These are phyloP conservation scores for Epinephelus coioides DNA, from an alignment of 2,797 vertebrate genomes.

Conservation along the genomic window DNA sequence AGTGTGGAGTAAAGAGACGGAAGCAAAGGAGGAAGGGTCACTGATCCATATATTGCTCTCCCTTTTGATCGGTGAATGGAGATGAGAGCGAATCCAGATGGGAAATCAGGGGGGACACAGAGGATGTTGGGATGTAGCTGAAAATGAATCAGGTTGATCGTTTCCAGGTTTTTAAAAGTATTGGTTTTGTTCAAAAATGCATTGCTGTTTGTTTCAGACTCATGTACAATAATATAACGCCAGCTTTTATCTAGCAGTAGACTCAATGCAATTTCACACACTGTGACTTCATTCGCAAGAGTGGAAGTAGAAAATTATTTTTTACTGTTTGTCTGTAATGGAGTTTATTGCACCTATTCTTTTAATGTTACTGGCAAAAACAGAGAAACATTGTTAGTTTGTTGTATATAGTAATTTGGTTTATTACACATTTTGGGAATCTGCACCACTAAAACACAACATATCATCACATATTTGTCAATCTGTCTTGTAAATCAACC, in stretches of 20 bases:
- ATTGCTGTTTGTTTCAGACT: slow-evolving; percentile 31
- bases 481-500: not conserved
- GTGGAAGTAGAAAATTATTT: slow-evolving; percentile 4
- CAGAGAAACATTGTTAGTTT: not conserved
- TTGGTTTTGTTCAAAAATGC: not conserved
- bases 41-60: not conserved
- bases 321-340: slow-evolving; percentile 15
- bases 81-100: not conserved
- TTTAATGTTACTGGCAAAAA: slow-evolving; percentile 4
- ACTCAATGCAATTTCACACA: slow-evolving; percentile 54
- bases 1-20: slow-evolving; percentile 8
- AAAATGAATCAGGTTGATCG: not conserved
- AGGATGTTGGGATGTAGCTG: not conserved
- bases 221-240: slow-evolving; percentile 2
- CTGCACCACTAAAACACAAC: not conserved
- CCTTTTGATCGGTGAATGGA: slow-evolving; percentile 5
- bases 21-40: slow-evolving; percentile 29
- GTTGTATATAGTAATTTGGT: not conserved
- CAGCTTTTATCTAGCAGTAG: slow-evolving; percentile 21
- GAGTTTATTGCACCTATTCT: not conserved
- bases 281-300: slow-evolving; percentile 13
- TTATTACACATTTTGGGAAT: not conserved
- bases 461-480: not conserved
- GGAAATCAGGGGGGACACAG: not conserved
- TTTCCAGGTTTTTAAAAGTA: slow-evolving; percentile 7